phyloP scores from a whole-genome alignment of 2,113 vertebrate genomes.

The Platysternon megacephalum region DNA sequence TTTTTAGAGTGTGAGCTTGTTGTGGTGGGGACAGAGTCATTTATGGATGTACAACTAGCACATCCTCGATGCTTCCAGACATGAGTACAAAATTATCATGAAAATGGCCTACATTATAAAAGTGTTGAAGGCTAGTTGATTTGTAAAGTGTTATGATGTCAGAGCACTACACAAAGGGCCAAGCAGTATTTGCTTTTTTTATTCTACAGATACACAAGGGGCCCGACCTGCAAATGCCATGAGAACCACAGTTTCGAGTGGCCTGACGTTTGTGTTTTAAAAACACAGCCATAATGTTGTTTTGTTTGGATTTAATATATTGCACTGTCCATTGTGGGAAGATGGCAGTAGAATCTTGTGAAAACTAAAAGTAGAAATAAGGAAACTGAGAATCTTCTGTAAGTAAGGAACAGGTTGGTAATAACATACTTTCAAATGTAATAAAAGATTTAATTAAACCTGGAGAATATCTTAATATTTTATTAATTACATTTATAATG shows the following conservation, averaged over 20 bases:
- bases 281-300: not conserved
- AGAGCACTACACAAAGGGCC: accelerated
- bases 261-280: not conserved
- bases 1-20: not conserved
- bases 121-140: not conserved
- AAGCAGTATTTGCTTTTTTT: accelerated
- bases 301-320: not conserved
- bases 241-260: not conserved
- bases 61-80: not conserved
- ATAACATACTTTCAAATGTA: not conserved
- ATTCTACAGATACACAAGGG: accelerated
- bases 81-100: not conserved
- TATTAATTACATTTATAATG: not conserved
- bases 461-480: not conserved
- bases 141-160: not conserved
- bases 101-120: not conserved
- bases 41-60: not conserved
- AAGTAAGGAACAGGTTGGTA: not conserved
- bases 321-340: not conserved
- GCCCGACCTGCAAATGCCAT: accelerated
- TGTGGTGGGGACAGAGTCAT: not conserved
- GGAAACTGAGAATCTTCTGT: not conserved
- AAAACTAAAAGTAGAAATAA: not conserved
- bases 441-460: not conserved
- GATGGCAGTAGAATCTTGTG: not conserved